Conservation (phyloP, 2,113 vertebrate species). For the Hippoglossus stenolepis region DNA sequence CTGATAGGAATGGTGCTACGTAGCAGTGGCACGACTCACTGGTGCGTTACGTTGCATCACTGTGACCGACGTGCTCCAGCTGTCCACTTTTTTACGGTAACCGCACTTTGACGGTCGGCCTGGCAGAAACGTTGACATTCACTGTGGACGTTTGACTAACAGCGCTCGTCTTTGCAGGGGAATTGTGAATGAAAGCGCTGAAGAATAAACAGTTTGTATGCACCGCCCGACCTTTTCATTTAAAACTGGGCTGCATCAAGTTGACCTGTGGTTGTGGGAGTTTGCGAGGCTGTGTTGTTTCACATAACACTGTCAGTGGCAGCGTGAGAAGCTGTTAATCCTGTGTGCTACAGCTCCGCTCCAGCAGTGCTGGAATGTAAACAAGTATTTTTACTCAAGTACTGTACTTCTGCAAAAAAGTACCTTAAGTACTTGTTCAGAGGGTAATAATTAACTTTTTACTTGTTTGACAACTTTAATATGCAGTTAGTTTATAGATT, state of each 20-base stretch:
- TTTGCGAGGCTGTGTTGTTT: constrained; percentile 35
- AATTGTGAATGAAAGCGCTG: not conserved
- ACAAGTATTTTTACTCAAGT: constrained; percentile 17
- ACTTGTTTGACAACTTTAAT: not conserved
- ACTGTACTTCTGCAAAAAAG: not conserved
- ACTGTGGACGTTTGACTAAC: not conserved
- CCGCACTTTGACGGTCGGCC: constrained; percentile 3
- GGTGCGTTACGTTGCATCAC: constrained; percentile 44
- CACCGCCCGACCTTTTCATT: not conserved
- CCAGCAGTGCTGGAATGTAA: not conserved
- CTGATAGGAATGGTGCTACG: constrained; percentile 47
- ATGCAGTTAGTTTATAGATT: not conserved
- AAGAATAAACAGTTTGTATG: not conserved
- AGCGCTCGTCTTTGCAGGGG: not conserved
- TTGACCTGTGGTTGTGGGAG: constrained; percentile 27
- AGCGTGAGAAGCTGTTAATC: constrained; percentile 46
- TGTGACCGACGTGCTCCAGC: constrained; percentile 54
- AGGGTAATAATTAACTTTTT: not conserved
- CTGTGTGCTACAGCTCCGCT: constrained; percentile 40
- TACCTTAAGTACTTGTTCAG: not conserved
- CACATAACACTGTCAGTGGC: constrained; percentile 33
- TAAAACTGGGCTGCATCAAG: constrained; percentile 11
- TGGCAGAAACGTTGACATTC: constrained; percentile 7
- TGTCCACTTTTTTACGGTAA: constrained; percentile 50
- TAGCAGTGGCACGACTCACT: constrained; percentile 14